Percentiles rank a stretch among this genome's conserved stretches.
Conservation (phyloP, 2,888 invertebrate genomes). For the Drosophila hamatofila region DNA sequence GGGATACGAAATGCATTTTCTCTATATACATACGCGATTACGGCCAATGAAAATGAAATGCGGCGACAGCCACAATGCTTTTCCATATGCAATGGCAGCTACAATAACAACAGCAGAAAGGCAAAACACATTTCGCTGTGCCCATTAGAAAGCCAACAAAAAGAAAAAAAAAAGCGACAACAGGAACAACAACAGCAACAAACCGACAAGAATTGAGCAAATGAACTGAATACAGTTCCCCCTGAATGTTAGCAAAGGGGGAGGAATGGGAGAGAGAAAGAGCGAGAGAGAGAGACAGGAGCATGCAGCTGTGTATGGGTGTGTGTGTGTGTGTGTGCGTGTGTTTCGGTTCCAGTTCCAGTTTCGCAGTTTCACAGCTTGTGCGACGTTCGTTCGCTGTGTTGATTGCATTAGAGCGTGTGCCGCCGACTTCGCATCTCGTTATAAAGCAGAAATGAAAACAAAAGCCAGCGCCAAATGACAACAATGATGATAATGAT, state of each 20-base stretch:
- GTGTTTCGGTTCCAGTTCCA: constrained; percentile 56
- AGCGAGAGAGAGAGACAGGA: constrained; percentile 9
- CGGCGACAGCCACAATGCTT: constrained; percentile 42
- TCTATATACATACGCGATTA: constrained; percentile 31
- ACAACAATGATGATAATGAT: constrained; percentile 26
- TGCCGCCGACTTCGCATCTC: constrained; percentile 73
- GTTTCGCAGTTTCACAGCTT: constrained; percentile 64
- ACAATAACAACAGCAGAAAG: constrained; percentile 7
- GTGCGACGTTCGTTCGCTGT: constrained; percentile 61
- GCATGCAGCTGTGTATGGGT: constrained; percentile 19
- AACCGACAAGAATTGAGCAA: constrained; percentile 58
- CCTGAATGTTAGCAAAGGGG: constrained; percentile 4
- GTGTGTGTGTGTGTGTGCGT: constrained; percentile 17
- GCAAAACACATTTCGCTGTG: constrained; percentile 56
- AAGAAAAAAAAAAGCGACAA: constrained; percentile 3
- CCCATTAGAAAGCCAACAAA: constrained; percentile 48
- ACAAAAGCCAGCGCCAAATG: constrained; percentile 68
- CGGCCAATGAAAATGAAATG: constrained; percentile 65
- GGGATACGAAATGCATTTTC: constrained; percentile 48
- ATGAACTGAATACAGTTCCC: constrained; percentile 57
- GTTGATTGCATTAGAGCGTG: constrained; percentile 81
- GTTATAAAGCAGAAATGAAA: constrained; percentile 73
- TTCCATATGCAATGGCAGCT: constrained; percentile 47
- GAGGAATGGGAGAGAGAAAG: not conserved
- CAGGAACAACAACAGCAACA: constrained; percentile 22